Percentiles rank a stretch among this genome's conserved stretches.
These are phyloP conservation scores for Scelioninae gen. 1 DNA, from an alignment of 2,888 invertebrate species.

Conservation along the genomic window DNA sequence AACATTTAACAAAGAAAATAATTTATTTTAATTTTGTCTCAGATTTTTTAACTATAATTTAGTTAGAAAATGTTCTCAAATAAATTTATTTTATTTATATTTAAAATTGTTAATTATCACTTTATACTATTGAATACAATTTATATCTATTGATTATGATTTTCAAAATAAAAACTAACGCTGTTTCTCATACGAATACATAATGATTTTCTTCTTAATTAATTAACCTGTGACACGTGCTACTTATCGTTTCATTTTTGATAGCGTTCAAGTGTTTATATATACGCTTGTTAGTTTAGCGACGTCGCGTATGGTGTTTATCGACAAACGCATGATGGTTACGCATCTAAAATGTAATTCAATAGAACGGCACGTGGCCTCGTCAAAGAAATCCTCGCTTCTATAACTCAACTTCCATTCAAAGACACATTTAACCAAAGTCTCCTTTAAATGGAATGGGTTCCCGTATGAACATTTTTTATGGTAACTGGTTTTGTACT, in stretches of 20 bases:
- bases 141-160: too few relatives aligned
- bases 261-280: constrained; percentile 40
- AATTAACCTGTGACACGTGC: constrained; percentile 24
- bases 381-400: constrained; percentile 71
- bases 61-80: too few relatives aligned
- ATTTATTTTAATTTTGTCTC: too few relatives aligned
- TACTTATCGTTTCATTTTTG: constrained; percentile 22
- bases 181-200: constrained; percentile 16
- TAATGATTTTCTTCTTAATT: constrained; percentile 8
- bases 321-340: constrained; percentile 41
- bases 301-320: constrained; percentile 54
- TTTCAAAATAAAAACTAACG: too few relatives aligned
- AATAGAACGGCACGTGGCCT: constrained; percentile 60
- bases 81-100: too few relatives aligned
- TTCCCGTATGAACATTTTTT: constrained; percentile 43
- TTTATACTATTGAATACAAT: too few relatives aligned
- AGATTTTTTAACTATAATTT: too few relatives aligned
- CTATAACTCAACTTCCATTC: constrained; percentile 63
- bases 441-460: constrained; percentile 67
- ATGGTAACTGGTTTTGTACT: constrained; percentile 39
- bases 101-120: too few relatives aligned
- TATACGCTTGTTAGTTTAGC: constrained; percentile 17
- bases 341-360: constrained; percentile 57
- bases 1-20: too few relatives aligned
- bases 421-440: constrained; percentile 75